Evolutionary conservation across 2,113 vertebrate species (phyloP).

Genomic region (Upupa epops): DNA sequence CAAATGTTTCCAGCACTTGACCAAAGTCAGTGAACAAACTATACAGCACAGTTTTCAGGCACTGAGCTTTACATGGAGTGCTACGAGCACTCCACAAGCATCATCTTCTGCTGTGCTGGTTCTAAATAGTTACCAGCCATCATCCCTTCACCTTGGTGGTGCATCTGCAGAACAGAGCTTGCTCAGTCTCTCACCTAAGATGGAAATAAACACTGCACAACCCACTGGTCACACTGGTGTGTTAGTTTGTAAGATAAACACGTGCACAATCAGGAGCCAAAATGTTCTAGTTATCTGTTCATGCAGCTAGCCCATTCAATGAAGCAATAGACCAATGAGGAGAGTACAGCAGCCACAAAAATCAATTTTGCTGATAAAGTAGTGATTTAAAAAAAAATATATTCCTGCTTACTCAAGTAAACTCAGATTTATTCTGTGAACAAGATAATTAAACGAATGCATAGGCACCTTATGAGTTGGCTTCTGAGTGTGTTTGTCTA

Average conservation of each 20-base stretch:
- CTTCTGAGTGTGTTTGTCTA: neutral
- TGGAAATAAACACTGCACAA: neutral
- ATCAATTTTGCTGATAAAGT: neutral
- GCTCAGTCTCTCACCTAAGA: neutral
- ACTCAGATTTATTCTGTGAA: neutral
- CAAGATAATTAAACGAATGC: neutral
- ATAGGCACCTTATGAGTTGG: neutral
- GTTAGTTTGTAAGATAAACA: neutral
- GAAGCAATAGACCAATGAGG: neutral
- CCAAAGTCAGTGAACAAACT: neutral
- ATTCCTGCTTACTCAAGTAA: neutral
- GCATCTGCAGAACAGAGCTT: neutral
- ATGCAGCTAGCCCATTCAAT: neutral
- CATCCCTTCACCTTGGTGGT: neutral
- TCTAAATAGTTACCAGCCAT: neutral
- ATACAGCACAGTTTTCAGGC: neutral
- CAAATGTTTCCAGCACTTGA: neutral
- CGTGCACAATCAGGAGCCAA: neutral
- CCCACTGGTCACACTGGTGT: accelerated
- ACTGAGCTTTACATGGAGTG: neutral
- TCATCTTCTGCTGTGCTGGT: neutral
- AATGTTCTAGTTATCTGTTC: neutral
- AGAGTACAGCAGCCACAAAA: neutral
- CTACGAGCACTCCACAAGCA: neutral
- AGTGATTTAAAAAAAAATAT: neutral